Evolutionary conservation across 2,888 invertebrate species (phyloP), one percentile per base, ranked within the genome.

Genomic region (Chouioia cunea): DNA sequence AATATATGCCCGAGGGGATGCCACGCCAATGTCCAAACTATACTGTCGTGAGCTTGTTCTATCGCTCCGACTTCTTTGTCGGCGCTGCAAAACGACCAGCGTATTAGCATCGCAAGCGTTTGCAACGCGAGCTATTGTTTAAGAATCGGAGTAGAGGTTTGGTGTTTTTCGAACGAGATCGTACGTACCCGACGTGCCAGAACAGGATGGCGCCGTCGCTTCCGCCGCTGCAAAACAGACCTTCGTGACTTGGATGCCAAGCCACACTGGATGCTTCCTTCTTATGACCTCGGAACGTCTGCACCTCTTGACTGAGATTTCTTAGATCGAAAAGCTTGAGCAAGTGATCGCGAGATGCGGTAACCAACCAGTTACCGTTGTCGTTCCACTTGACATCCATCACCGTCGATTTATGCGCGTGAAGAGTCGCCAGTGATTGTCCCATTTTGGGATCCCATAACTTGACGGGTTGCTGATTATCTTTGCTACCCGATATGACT

Each of bases 331-430:
- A 99, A 68, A 99, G 87, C 86, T 99, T 99, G 53, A 99, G 89
- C 75, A 99, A 89, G 87, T 99, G 99, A 87, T 99, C 99, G 75
- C 99, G 88, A 2, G 98, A 98, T 0, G 98, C 98, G n/a, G 98
- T 98, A 65, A 99, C 92, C 64, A 99, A 88, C 99, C 99, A 99
- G 86, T 99, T 99, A 2, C 99, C 99, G 88, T 99, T 99, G 63
- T 93, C 93, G 87, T 99, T 99, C 99, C 99, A 99, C 86, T 97
- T 96, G 27, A 99, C 90, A 85, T 99, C 97, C 97, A 99, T 99
- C 15, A 99, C 99, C 36, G 99, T 99, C 66, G 97, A 97, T 87
- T 99, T 99, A 87, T 99, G 99, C 53, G 99, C 99, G 87, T 99
- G 99, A 90, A 99, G 88, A 48, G 99, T 99, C 18, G 98, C 97